Evolutionary conservation across 2,888 invertebrate genomes (phyloP).

Genomic region (Harpagoxenus sublaevis): DNA sequence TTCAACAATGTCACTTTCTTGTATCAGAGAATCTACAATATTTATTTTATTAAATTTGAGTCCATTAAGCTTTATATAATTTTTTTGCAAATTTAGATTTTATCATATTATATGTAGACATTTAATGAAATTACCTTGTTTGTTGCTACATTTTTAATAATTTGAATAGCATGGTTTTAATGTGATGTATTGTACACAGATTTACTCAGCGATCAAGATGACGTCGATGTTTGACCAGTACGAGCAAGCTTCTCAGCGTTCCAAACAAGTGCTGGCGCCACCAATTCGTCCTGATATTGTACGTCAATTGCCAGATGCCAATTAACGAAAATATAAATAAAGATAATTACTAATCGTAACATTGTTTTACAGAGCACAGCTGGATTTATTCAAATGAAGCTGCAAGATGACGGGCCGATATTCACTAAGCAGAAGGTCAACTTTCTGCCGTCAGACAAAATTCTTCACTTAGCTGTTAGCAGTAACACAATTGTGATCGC

Average conservation of each 20-base stretch:
- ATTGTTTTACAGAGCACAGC: conserved; percentile 84
- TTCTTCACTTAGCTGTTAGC: conserved; percentile 93
- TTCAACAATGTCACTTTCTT: not conserved
- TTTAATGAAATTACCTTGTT: not conserved
- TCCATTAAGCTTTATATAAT: not conserved
- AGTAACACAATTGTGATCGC: conserved; percentile 94
- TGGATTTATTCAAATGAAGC: conserved; percentile 88
- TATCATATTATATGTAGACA: not conserved
- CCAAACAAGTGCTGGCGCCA: conserved; percentile 83
- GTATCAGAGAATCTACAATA: not conserved
- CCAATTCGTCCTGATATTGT: conserved; percentile 87
- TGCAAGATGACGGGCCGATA: conserved; percentile 93
- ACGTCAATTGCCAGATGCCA: conserved; percentile 64
- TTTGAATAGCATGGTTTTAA: not conserved
- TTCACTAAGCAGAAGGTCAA: conserved; percentile 95
- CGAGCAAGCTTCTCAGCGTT: conserved; percentile 91
- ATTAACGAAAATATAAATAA: not conserved
- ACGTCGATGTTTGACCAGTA: conserved; percentile 95
- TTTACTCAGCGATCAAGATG: conserved; percentile 87
- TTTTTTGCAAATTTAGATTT: not conserved
- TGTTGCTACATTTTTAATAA: not conserved
- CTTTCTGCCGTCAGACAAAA: conserved; percentile 92
- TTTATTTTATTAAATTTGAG: not conserved
- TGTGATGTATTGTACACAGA: not conserved
- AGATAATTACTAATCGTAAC: not conserved